Conservation (phyloP, 1,140 invertebrate genomes). For the Cardiocondyla obscurior region DNA sequence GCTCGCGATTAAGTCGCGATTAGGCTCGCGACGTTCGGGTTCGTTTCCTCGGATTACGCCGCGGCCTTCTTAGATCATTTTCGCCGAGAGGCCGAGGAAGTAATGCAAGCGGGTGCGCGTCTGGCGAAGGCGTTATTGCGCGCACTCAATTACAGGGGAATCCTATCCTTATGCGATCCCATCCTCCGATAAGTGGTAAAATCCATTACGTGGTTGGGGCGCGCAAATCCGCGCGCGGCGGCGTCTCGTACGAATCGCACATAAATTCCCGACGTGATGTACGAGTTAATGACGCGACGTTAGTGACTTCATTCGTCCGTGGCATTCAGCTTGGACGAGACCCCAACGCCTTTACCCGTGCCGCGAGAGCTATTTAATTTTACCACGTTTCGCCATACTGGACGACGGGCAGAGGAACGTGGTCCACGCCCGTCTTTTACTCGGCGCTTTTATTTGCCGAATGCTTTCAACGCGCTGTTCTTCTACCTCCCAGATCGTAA, state of each 20-base stretch:
- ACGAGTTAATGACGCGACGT: conserved; percentile 41
- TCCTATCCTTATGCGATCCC: neutral
- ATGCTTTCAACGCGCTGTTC: neutral
- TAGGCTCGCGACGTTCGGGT: neutral
- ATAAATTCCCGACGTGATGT: conserved; percentile 21
- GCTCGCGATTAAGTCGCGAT: neutral
- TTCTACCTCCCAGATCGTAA: neutral
- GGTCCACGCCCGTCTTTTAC: neutral
- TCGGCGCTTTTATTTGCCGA: conserved; percentile 11
- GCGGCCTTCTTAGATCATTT: conserved; percentile 5
- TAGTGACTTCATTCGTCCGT: conserved; percentile 42
- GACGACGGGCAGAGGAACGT: conserved; percentile 3
- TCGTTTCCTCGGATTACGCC: neutral
- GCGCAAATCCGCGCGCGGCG: neutral
- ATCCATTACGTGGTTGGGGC: conserved; percentile 13
- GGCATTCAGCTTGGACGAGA: neutral
- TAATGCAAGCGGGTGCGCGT: neutral
- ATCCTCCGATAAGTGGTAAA: conserved; percentile 1
- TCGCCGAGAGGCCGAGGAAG: too few species aligned
- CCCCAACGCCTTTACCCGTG: neutral
- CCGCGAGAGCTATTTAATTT: conserved; percentile 20
- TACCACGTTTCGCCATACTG: neutral
- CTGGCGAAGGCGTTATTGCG: neutral
- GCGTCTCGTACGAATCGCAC: neutral
- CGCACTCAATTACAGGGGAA: conserved; percentile 3